A percentile compares a stretch with the other conserved stretches of the same genome.
Evolutionary conservation across 2,888 invertebrate species (phyloP).

Genomic region (Andrena minutula): DNA sequence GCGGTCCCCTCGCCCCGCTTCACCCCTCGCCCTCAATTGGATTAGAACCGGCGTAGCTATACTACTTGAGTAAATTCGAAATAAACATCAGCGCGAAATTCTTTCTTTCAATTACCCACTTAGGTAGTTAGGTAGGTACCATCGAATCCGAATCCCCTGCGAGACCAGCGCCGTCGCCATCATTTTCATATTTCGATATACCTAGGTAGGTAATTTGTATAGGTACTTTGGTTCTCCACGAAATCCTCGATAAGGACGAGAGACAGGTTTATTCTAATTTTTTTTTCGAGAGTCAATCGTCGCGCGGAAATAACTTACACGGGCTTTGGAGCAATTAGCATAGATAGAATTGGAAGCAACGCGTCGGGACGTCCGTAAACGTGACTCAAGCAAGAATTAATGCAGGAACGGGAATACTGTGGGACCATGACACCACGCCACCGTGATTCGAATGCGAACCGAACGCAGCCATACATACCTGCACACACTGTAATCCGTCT

Average conservation of each 20-base stretch:
- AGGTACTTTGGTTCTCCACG: background rate
- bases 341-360: conserved; percentile 12
- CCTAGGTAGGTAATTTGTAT: background rate
- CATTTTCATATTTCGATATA: no score
- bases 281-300: background rate
- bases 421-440: background rate
- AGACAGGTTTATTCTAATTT: background rate
- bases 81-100: conserved; percentile 8
- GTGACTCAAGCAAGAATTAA: conserved; percentile 74
- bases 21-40: no score
- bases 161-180: background rate
- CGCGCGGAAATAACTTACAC: background rate
- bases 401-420: conserved; percentile 60
- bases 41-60: no score
- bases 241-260: no score
- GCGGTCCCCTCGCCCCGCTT: no score
- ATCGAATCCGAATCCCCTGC: background rate
- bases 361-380: conserved; percentile 34
- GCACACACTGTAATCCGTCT: conserved; percentile 72
- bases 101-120: background rate
- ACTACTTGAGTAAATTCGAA: no score
- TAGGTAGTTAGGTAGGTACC: no score
- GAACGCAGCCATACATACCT: background rate
- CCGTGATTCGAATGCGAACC: background rate
- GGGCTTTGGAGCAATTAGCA: background rate